Conservation (phyloP, 1,140 invertebrate species). For the Lamellibrachia luymesi region DNA sequence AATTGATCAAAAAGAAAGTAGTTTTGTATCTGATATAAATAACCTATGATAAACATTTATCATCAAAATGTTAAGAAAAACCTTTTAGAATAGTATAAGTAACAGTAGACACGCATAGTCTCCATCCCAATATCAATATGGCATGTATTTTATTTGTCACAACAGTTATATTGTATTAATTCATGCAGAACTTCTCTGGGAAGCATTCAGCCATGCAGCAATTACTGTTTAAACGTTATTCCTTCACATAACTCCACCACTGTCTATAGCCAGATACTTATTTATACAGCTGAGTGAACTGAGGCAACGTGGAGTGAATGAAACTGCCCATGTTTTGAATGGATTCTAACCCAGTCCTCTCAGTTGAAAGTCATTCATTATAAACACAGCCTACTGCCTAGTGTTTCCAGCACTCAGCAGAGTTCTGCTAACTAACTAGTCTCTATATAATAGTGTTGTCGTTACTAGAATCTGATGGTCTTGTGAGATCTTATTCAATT, state of each 20-base stretch:
- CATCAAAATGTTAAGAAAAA: background rate
- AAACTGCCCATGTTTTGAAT: too few relatives aligned
- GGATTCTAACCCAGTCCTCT: too few relatives aligned
- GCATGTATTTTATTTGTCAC: background rate
- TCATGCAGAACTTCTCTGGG: background rate
- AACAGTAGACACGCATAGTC: background rate
- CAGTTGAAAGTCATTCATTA: too few relatives aligned
- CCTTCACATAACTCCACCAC: background rate
- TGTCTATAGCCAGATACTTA: background rate
- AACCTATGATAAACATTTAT: background rate
- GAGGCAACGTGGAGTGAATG: too few relatives aligned
- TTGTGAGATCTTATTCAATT: too few relatives aligned
- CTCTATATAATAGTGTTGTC: too few relatives aligned
- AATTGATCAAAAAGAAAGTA: background rate
- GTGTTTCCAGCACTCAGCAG: too few relatives aligned
- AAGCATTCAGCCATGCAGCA: background rate
- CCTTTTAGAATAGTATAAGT: too few relatives aligned
- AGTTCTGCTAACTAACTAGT: too few relatives aligned
- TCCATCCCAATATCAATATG: background rate
- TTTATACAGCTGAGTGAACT: too few relatives aligned
- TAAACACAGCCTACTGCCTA: too few relatives aligned
- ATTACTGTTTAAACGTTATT: background rate
- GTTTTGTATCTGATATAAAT: background rate
- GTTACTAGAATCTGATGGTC: too few relatives aligned
- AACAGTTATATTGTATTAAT: background rate